Evolutionary conservation across 1,140 invertebrate genomes (phyloP), one percentile per base, ranked within the genome.

Genomic region (Orchesella cincta): DNA sequence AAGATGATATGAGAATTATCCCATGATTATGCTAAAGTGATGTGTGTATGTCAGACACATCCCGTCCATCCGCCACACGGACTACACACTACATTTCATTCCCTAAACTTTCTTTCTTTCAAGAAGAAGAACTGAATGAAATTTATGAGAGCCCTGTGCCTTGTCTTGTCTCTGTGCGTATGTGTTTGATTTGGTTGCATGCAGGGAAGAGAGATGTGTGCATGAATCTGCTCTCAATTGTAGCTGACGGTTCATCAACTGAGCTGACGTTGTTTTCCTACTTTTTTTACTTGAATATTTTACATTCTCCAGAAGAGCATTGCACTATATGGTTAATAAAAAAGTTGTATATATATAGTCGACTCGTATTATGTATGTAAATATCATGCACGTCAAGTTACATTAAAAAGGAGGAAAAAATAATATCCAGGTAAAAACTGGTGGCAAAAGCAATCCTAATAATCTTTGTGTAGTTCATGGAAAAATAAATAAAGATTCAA

Each of bases 51-150:
- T 67, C 62, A 29, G 62, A 67, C 62, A 67, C 62, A 67, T 67
- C 62, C 62, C 62, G 62, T 67, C 62, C 62, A 33, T 67, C 62
- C 62, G 62, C 62, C 31, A 33, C n/a, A n/a, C n/a, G n/a, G n/a
- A n/a, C n/a, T n/a, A n/a, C n/a, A n/a, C n/a, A n/a, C n/a, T n/a
- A n/a, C n/a, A n/a, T n/a, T n/a, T n/a, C n/a, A n/a, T n/a, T n/a
- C n/a, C n/a, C n/a, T n/a, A n/a, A n/a, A n/a, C n/a, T n/a, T n/a
- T n/a, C n/a, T n/a, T n/a, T n/a, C n/a, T 67, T 26, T 67, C 62
- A 67, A 20, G 62, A 23, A 67, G 62, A 29, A 31, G 62, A 31
- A 67, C 29, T 31, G 23, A 67, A 31, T n/a, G 8, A 18, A 57
- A 57, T 57, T 18, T 12, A n/a, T 8, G 18, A 18, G n/a, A 67